These are phyloP conservation scores for Ectemnius continuus DNA, from an alignment of 2,888 invertebrate genomes.

Conservation along the genomic window DNA sequence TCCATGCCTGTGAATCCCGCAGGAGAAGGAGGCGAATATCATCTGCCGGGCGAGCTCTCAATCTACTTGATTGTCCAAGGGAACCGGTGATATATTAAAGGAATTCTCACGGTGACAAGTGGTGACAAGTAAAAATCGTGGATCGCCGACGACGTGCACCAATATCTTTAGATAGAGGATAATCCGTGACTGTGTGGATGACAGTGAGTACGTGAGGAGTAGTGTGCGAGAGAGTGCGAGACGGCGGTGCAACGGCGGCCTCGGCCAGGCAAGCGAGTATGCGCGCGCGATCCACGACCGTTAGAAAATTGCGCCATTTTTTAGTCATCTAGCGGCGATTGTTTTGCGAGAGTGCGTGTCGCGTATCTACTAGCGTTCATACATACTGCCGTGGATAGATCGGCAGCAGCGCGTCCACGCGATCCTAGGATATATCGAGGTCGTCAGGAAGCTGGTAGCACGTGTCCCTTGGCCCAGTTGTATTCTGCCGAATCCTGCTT, in stretches of 20 bases:
- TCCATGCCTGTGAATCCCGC: too few relatives aligned
- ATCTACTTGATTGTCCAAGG: too few relatives aligned
- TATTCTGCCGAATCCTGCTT: too few relatives aligned
- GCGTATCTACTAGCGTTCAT: slow-evolving; percentile 6
- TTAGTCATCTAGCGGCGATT: slow-evolving; percentile 51
- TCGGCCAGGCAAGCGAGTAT: slow-evolving; percentile 33
- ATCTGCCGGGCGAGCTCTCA: too few relatives aligned
- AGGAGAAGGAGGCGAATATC: too few relatives aligned
- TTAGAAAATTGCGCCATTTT: slow-evolving; percentile 66
- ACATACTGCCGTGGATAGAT: not conserved
- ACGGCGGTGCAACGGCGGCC: slow-evolving; percentile 10
- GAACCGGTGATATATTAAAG: too few relatives aligned
- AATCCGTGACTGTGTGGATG: slow-evolving; percentile 42
- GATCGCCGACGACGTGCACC: not conserved
- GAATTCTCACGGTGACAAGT: too few relatives aligned
- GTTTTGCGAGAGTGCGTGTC: slow-evolving; percentile 37
- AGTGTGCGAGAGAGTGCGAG: slow-evolving; percentile 38
- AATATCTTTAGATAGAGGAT: slow-evolving; percentile 28
- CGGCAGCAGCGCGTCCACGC: not conserved
- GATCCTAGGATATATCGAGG: not conserved
- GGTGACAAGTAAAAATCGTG: not conserved
- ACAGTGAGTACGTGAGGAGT: slow-evolving; percentile 37
- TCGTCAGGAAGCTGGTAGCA: too few relatives aligned
- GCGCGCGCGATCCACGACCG: slow-evolving; percentile 53
- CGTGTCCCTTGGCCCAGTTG: too few relatives aligned